Evolutionary conservation across 1,140 invertebrate species (phyloP).

Genomic region (Habropoda laboriosa): DNA sequence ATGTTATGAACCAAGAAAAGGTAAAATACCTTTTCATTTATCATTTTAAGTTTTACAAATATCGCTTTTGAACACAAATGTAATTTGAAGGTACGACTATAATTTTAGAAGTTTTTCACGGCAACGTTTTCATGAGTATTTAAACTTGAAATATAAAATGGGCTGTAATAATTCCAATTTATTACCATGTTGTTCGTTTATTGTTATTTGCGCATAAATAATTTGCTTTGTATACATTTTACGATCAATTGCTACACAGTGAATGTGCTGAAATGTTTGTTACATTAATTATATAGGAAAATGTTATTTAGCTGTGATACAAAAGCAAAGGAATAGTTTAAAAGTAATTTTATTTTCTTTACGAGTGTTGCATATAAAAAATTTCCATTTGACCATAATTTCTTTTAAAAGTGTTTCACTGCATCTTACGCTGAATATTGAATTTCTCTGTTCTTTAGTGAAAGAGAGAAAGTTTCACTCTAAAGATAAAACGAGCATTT

Average conservation of each 20-base stretch:
- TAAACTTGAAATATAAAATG: too few species aligned
- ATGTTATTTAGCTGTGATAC: neutral
- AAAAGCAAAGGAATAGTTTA: neutral
- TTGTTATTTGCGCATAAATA: neutral
- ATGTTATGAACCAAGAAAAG: too few species aligned
- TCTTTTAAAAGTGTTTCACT: conserved; percentile 35
- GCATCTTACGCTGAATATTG: conserved; percentile 56
- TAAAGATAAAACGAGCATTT: conserved; percentile 56
- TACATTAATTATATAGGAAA: neutral
- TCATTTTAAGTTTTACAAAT: too few species aligned
- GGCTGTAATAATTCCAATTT: too few species aligned
- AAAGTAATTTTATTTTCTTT: conserved; percentile 45
- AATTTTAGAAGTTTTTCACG: too few species aligned
- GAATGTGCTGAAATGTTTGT: neutral
- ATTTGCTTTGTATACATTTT: too few species aligned
- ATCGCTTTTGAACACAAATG: too few species aligned
- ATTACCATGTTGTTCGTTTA: too few species aligned
- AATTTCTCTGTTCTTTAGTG: conserved; percentile 33
- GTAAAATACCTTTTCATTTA: too few species aligned
- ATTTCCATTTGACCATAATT: conserved; percentile 58
- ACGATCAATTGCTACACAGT: too few species aligned
- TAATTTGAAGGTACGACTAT: too few species aligned
- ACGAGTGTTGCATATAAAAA: conserved; percentile 33
- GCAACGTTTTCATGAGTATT: too few species aligned
- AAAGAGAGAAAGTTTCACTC: conserved; percentile 33